phyloP scores from a whole-genome alignment of 2,888 invertebrate species.

The Incurvaria masculella region DNA sequence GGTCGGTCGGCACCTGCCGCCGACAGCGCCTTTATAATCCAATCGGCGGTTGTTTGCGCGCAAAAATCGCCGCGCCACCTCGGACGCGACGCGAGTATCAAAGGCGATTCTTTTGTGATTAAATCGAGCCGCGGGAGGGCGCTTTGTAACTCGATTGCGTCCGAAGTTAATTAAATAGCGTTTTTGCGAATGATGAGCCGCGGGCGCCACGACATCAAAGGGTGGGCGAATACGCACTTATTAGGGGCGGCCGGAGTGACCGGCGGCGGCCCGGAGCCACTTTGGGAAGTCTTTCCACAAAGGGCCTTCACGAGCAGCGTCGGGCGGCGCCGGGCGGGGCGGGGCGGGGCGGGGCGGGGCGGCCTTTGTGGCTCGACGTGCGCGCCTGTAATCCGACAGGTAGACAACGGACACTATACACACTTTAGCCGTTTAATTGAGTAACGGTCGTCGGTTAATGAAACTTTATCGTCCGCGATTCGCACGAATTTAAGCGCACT shows the following conservation, averaged over 20 bases:
- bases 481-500: no score
- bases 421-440: not conserved
- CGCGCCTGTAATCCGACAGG: not conserved
- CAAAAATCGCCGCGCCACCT: slow-evolving; percentile 44
- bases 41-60: slow-evolving; percentile 35
- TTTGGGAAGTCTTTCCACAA: slow-evolving; percentile 42
- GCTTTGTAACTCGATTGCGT: slow-evolving; percentile 55
- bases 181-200: slow-evolving; percentile 53
- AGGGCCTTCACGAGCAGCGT: slow-evolving; percentile 21
- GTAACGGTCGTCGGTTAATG: no score
- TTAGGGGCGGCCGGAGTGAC: not conserved
- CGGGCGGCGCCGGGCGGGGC: slow-evolving; percentile 30
- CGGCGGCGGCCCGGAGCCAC: slow-evolving; percentile 23
- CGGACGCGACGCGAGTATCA: slow-evolving; percentile 27
- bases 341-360: not conserved
- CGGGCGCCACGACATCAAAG: slow-evolving; percentile 44
- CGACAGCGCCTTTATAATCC: slow-evolving; percentile 47
- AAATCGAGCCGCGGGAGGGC: slow-evolving; percentile 19
- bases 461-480: no score
- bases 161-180: slow-evolving; percentile 54
- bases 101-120: slow-evolving; percentile 24
- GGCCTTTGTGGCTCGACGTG: not conserved
- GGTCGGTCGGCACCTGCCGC: slow-evolving; percentile 39
- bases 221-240: slow-evolving; percentile 14
- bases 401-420: not conserved